Evolutionary conservation across 2,113 vertebrate species (phyloP).

Genomic region (Nesoenas mayeri): DNA sequence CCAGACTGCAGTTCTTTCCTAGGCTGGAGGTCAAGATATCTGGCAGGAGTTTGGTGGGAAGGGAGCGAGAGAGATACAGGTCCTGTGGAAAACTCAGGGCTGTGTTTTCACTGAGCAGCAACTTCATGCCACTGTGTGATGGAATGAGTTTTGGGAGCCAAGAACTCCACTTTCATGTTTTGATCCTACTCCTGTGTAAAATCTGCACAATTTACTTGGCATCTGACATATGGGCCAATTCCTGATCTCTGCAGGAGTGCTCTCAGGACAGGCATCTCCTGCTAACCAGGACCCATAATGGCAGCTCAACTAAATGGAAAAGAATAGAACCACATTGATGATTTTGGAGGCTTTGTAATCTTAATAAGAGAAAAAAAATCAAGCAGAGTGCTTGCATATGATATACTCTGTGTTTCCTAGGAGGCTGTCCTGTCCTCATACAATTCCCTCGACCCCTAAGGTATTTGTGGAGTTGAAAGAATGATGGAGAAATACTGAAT

Average conservation of each 20-base stretch:
- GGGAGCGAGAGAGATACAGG: too few species aligned
- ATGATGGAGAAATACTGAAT: neutral
- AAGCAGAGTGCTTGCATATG: neutral
- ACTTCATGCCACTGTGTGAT: neutral
- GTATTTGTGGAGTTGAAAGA: neutral
- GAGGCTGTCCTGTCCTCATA: neutral
- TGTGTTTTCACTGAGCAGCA: neutral
- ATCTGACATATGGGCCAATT: neutral
- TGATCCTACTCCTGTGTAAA: neutral
- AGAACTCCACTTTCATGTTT: neutral
- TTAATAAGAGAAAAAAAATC: neutral
- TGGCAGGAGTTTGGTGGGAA: neutral
- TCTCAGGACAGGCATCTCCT: neutral
- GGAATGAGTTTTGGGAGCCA: neutral
- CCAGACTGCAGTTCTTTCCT: neutral
- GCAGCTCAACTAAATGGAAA: neutral
- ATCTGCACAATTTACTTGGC: neutral
- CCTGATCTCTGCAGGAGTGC: neutral
- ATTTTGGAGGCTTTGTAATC: neutral
- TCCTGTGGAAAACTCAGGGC: neutral
- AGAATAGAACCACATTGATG: neutral
- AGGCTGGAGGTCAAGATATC: neutral
- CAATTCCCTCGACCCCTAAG: neutral
- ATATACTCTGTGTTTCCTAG: neutral
- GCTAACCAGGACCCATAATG: neutral